Base-by-base conservation (phyloP, 2,113 vertebrate genomes). In the Megalops atlanticus region DNA sequence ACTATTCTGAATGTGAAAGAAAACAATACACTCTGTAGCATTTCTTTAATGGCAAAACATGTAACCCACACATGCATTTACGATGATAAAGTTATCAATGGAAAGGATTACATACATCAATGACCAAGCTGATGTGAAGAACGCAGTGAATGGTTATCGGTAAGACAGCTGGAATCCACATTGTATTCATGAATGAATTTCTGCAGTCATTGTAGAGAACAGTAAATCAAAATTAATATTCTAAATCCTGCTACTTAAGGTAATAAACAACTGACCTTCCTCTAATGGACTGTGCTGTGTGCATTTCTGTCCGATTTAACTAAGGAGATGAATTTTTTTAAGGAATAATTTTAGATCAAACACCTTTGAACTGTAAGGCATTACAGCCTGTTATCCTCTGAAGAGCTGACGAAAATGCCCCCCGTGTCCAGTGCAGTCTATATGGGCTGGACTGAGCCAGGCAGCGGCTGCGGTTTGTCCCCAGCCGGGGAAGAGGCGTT, bases 391-490 rank as follows among this genome's bases (percentile, higher is more conserved):
- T n/a, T n/a, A n/a, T n/a, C n/a, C n/a, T n/a, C 21, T 38, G 5
- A 36, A 38, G 31, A 14, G 31, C 4, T 18, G 4, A 39, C 38
- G 70, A 73, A 39, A 39, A 39, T 14, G 11, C 36, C 16, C 16
- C 10, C 38, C 18, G 35, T 39, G 21, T 33, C 78, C 72, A 58
- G n/a, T 7, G 73, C 12, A 41, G 43, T 15, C 80, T 82, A 89
- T 38, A 75, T 78, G 54, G 85, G 88, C 0, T 58, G 86, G 54
- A 94, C 87, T 54, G 88, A 92, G 2, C 93, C 94, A 1, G 94
- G 94, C 15, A 95, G 89, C 43, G 88, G 31, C 16, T 90, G 84
- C 0, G 40, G 87, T 78, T 85, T 84, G 73, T 72, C 18, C 0
- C 49, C 64, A 0, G n/a, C 6, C 3, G 68, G 54, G 38, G 58